phyloP scores from a whole-genome alignment of 2,113 vertebrate genomes.

The Parus major region DNA sequence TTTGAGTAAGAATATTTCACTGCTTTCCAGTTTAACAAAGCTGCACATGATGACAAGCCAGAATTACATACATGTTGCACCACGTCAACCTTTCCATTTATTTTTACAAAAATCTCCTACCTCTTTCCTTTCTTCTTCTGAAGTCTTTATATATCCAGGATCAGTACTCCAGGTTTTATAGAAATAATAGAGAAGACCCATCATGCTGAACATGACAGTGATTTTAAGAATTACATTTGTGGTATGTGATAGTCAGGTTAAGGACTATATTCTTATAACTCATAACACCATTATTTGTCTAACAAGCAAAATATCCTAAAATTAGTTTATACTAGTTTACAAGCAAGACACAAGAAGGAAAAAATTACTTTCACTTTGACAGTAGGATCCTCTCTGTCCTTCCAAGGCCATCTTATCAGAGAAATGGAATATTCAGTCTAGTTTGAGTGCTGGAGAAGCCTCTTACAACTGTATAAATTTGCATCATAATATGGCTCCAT shows the following conservation, averaged over 20 bases:
- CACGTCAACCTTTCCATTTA: neutral
- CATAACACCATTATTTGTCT: neutral
- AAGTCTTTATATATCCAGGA: constrained; percentile 85
- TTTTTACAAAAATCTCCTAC: constrained; percentile 64
- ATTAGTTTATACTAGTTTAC: neutral
- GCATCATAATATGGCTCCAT: neutral
- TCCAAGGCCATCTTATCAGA: neutral
- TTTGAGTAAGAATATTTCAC: neutral
- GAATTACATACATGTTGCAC: neutral
- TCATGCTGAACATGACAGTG: constrained; percentile 75
- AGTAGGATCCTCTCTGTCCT: neutral
- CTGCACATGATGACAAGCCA: neutral
- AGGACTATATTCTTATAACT: constrained; percentile 52
- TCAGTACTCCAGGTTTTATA: constrained; percentile 86
- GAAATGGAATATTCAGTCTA: neutral
- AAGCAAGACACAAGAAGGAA: neutral
- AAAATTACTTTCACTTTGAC: neutral
- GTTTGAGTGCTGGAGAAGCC: neutral
- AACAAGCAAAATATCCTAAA: neutral
- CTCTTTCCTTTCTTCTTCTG: constrained; percentile 90
- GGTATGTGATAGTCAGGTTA: constrained; percentile 80
- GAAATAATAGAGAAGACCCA: constrained; percentile 87
- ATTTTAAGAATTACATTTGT: constrained; percentile 72
- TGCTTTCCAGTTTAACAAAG: neutral
- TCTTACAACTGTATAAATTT: neutral